Conservation (phyloP, 2,888 invertebrate genomes). For the Melanchra persicariae region DNA sequence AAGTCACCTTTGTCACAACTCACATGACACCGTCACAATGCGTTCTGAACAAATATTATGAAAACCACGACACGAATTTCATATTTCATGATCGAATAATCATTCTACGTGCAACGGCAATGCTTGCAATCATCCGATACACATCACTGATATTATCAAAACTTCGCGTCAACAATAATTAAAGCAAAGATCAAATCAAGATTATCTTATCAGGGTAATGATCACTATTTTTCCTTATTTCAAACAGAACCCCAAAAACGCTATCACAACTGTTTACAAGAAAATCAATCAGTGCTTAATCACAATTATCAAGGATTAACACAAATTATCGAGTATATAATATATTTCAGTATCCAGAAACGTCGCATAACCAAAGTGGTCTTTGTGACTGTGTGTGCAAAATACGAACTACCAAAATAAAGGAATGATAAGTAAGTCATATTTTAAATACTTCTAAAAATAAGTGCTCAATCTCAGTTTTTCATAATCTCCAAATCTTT, state of each 20-base stretch:
- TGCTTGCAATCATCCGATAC: neutral
- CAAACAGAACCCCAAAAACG: constrained; percentile 2
- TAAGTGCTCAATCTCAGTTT: neutral
- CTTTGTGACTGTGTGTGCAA: constrained; percentile 40
- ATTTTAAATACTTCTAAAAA: neutral
- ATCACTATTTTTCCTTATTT: neutral
- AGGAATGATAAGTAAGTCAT: constrained; percentile 54
- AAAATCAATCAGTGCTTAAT: constrained; percentile 11
- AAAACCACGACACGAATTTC: neutral
- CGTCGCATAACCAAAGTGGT: constrained; percentile 40
- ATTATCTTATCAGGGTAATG: constrained; percentile 23
- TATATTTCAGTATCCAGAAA: constrained; percentile 22
- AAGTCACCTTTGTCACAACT: neutral
- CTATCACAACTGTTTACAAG: constrained; percentile 31
- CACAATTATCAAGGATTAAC: constrained; percentile 33
- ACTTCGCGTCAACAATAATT: neutral
- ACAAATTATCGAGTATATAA: constrained; percentile 36
- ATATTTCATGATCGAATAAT: neutral
- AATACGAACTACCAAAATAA: constrained; percentile 10
- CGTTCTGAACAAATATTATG: neutral
- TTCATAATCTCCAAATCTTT: neutral
- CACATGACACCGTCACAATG: neutral
- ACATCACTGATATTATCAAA: neutral
- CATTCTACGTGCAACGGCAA: neutral
- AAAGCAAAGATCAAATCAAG: neutral